Evolutionary conservation across 2,113 vertebrate genomes (phyloP), one percentile per base, ranked within the genome.

Genomic region (Oreochromis spilurus): DNA sequence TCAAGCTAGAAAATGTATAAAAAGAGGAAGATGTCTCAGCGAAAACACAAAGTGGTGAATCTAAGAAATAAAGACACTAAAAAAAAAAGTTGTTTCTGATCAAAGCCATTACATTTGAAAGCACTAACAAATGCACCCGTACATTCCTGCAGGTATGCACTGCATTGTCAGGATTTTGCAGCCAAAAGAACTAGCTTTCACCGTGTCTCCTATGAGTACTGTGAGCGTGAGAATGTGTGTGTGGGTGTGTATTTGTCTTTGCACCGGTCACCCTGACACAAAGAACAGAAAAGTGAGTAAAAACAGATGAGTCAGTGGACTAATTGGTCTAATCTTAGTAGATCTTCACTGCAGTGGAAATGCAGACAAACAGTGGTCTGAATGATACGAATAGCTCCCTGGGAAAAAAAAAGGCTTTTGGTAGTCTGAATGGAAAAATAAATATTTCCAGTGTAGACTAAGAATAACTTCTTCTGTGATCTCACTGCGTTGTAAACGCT

Each of bases 1-100:
- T 72, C 40, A 72, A 72, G 14, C 67, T 43, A 24, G 65, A 43
- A 43, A 70, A 24, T 43, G 38, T 24, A 16, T 24, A 5, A 16
- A 6, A 16, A 70, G 65, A 70, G 36, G 1, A 40, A 0, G 1
- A 43, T 5, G 12, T 3, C n/a, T 45, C 65, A 26, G 38, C 1
- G 3, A 45, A 0, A 72, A 45, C 38, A 26, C 38, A 43, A 72
- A 45, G 38, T 10, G 21, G 65, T 45, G 13, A 45, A 45, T 45
- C 38, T 26, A 40, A 43, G 13, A 72, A 72, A 72, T 43, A 72
- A 43, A 26, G n/a, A 72, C n/a, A 65, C 10, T 5, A 12, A 24
- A 24, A 45, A 72, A 72, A 29, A 48, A 16, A 4, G 2, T 2
- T 43, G 16, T 45, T 26, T 72, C 8, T 0, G 0, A 45, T 45